A percentile compares a stretch with the other conserved stretches of the same genome.
These are phyloP conservation scores for Leucophenga maculata DNA, from an alignment of 2,888 invertebrate genomes.

Conservation along the genomic window DNA sequence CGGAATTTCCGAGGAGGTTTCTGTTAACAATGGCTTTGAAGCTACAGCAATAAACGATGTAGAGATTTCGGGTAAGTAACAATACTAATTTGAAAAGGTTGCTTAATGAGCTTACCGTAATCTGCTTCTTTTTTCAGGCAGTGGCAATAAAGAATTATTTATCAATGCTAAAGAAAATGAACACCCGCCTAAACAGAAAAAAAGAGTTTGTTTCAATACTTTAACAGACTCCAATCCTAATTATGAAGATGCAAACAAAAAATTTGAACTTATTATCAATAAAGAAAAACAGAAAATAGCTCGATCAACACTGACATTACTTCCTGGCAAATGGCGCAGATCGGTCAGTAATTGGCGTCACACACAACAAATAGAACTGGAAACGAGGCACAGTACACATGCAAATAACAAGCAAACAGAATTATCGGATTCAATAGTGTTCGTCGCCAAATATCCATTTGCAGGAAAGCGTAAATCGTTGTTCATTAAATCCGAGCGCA, in stretches of 20 bases:
- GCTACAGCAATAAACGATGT: slow-evolving; percentile 32
- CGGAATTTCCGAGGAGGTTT: background rate
- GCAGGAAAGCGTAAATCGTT: slow-evolving; percentile 52
- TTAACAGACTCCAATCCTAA: background rate
- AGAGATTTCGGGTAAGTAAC: slow-evolving; percentile 23
- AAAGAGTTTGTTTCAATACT: slow-evolving; percentile 22
- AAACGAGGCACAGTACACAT: background rate
- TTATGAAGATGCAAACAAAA: background rate
- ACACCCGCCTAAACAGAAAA: background rate
- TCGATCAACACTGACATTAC: slow-evolving; percentile 72
- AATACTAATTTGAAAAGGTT: background rate
- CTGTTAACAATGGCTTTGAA: slow-evolving; percentile 26
- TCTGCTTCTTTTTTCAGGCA: background rate
- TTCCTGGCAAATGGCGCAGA: slow-evolving; percentile 81
- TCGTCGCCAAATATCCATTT: slow-evolving; percentile 15
- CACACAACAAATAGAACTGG: slow-evolving; percentile 51
- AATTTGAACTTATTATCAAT: background rate
- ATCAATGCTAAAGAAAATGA: background rate
- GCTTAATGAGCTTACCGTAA: background rate
- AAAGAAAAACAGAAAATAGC: background rate
- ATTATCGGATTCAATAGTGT: slow-evolving; percentile 31
- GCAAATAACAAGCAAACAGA: background rate
- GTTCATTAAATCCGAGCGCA: slow-evolving; percentile 33
- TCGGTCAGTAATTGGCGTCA: slow-evolving; percentile 77
- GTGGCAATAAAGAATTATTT: background rate